Base-by-base conservation (phyloP, 2,113 vertebrate genomes). In the Equus quagga region DNA sequence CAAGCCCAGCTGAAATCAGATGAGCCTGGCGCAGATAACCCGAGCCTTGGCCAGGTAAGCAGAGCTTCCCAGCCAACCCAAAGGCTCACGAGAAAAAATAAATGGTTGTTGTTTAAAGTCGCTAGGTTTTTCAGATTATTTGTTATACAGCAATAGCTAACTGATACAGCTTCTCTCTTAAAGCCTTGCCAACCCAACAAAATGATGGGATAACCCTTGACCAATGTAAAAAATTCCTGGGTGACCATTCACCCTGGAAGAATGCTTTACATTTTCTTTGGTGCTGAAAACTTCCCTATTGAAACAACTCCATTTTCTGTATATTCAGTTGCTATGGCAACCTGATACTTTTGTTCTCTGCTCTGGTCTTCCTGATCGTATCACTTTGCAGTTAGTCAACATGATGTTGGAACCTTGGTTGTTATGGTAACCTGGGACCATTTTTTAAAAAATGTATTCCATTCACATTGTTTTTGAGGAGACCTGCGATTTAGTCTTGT, bases 391-490 rank as follows among this genome's bases (percentile, higher is more conserved):
- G 98, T 98, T 96, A 98, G 97, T 98, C 98, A 98, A 96, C 98
- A 89, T 36, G 78, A 65, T 83, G 87, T 95, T 97, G 89, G 94
- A 98, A 98, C 98, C 98, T 98, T 94, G 92, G 98, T 99, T 98
- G 99, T 97, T 98, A 99, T 99, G 98, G 98, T 97, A 99, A 99
- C 99, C 46, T 78, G 17, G 96, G 92, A 36, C 83, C 49, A 0
- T 73, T 87, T 98, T 86, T 31, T 5, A 1, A 76, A 91, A 72
- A 93, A 81, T 89, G 44, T 90, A 94, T 97, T 33, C 88, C 98
- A 89, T 79, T 92, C 95, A 97, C 96, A 65, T 79, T 41, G 88
- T 94, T 96, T 97, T 54, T 1, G 5, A 95, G 84, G 6, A 96
- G 82, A 92, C 94, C 81, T 88, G 72, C 36, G 17, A 95, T 98